Percentiles rank a stretch among this genome's conserved stretches.
These are phyloP conservation scores for Leptodactylus fuscus DNA, from an alignment of 2,113 vertebrate species.

Conservation along the genomic window DNA sequence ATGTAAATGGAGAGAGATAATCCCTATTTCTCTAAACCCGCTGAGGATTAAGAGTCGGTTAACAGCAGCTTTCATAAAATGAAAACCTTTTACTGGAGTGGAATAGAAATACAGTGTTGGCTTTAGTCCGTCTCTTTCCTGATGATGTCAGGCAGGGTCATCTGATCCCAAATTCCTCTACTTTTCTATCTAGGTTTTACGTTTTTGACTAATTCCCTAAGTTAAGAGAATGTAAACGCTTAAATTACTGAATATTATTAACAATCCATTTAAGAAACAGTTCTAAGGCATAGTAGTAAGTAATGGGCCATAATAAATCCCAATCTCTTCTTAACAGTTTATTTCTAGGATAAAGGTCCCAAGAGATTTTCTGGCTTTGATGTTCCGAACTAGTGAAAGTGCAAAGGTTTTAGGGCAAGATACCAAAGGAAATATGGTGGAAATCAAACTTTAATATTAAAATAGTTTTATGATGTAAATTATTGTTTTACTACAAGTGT, in stretches of 20 bases:
- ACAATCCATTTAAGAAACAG: neutral
- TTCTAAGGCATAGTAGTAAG: neutral
- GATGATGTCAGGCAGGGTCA: slow-evolving; percentile 46
- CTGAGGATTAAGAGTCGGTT: slow-evolving; percentile 52
- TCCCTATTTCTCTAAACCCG: slow-evolving; percentile 57
- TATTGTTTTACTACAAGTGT: too few species aligned
- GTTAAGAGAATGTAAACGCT: neutral
- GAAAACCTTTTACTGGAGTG: slow-evolving; percentile 58
- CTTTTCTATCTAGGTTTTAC: neutral
- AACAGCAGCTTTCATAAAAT: slow-evolving; percentile 58
- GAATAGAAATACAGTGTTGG: slow-evolving; percentile 34
- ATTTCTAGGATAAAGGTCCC: neutral
- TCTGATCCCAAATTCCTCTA: neutral
- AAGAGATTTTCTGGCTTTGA: neutral
- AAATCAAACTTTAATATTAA: neutral
- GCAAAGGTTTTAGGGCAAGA: neutral
- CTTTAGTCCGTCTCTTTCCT: slow-evolving; percentile 38
- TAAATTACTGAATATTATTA: neutral
- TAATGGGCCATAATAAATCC: neutral
- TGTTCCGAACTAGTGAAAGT: neutral
- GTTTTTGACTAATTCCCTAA: neutral
- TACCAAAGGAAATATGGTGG: neutral
- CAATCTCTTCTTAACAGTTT: neutral
- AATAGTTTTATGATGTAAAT: too few species aligned
- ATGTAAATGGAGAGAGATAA: slow-evolving; percentile 58